Base-by-base conservation (phyloP, 2,888 invertebrate species). In the Microctonus aethiopoides region DNA sequence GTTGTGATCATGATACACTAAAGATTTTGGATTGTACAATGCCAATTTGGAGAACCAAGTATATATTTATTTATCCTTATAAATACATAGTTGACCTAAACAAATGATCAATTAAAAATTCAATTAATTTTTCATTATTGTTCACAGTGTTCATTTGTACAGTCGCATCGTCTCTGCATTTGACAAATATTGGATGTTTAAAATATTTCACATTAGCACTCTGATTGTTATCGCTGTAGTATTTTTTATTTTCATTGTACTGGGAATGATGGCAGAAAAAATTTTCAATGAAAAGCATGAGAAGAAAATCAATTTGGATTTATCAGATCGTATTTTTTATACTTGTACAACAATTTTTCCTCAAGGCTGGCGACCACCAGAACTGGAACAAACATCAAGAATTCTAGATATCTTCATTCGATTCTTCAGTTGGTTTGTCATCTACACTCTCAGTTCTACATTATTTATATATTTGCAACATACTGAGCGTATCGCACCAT, bases 271-370 rank as follows among this genome's bases (percentile, higher is more conserved):
- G 1, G 46, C 54, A 1, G 69, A 73, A 11, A 67, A 16, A 64
- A 34, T 65, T 24, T 20, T 22, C 10, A 10, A 24, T n/a, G 5
- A 9, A 16, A 56, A 9, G 56, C 24, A 52, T 22, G 10, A 10
- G 7, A 34, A 32, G 22, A 54, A 2, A 9, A 29, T 1, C 36
- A 29, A 71, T 57, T 71, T 66, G 36, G 69, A 32, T 34, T 11
- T 77, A 5, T 36, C 54, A 56, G 78, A 78, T 71, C 74, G 78
- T 56, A 65, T 77, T 22, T 78, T 79, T 54, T 72, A 75, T 56
- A 77, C 77, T 9, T 73, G 74, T 41, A 67, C 70, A 0, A 69
- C 74, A 7, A 64, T 79, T 61, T 77, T 75, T 56, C 26, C 59
- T 41, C 77, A 76, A 73, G 79, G 79, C 2, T 68, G 70, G n/a